Evolutionary conservation across 2,888 invertebrate genomes (phyloP).

Genomic region (Drosophila robusta): DNA sequence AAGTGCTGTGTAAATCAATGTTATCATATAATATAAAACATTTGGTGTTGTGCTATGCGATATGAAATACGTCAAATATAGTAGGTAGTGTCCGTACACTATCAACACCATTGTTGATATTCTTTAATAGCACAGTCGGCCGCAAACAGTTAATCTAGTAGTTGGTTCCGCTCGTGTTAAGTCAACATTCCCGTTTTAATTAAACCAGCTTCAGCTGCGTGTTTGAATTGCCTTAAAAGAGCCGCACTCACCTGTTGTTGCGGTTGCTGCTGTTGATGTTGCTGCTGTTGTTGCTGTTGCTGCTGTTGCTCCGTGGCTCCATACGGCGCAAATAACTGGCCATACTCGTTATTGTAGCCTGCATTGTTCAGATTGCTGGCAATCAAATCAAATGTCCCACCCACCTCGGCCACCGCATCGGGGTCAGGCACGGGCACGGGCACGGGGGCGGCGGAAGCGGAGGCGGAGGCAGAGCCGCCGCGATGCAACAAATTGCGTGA

Average conservation of each 20-base stretch:
- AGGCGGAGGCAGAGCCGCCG: slow-evolving; percentile 8
- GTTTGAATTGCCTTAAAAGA: not conserved
- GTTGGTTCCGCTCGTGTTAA: not conserved
- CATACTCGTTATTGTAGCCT: slow-evolving; percentile 57
- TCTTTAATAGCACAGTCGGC: too few relatives aligned
- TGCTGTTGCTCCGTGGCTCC: slow-evolving; percentile 31
- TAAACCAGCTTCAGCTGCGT: not conserved
- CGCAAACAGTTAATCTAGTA: not conserved
- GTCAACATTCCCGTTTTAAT: slow-evolving; percentile 7
- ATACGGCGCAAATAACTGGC: slow-evolving; percentile 46
- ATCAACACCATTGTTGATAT: too few relatives aligned
- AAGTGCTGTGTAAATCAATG: too few relatives aligned
- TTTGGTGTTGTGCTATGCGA: too few relatives aligned
- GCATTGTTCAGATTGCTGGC: slow-evolving; percentile 34
- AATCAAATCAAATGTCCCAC: slow-evolving; percentile 28
- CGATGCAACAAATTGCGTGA: slow-evolving; percentile 86
- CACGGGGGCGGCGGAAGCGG: slow-evolving; percentile 1
- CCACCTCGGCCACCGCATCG: slow-evolving; percentile 18
- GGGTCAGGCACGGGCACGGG: slow-evolving; percentile 1
- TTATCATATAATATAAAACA: too few relatives aligned
- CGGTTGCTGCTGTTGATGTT: slow-evolving; percentile 37
- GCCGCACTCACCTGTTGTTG: slow-evolving; percentile 4
- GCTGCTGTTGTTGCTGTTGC: too few relatives aligned
- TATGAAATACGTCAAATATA: too few relatives aligned
- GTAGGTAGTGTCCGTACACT: too few relatives aligned